These are phyloP conservation scores for Liopterus haemorrhoidalis DNA, from an alignment of 2,888 invertebrate genomes.

Conservation along the genomic window DNA sequence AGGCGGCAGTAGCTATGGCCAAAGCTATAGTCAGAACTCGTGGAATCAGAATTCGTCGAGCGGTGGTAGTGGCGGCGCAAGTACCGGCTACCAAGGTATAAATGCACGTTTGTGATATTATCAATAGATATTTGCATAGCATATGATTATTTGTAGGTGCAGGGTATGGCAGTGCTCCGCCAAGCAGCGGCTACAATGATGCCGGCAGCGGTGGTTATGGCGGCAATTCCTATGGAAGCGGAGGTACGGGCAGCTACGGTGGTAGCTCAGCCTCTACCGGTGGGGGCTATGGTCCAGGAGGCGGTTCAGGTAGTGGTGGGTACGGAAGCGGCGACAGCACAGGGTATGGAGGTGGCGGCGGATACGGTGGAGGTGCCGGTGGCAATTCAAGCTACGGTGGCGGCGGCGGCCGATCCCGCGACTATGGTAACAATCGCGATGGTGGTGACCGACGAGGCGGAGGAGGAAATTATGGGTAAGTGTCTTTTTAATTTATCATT, in stretches of 20 bases:
- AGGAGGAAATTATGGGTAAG: conserved; percentile 46
- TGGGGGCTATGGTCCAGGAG: conserved; percentile 36
- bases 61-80: conserved; percentile 14
- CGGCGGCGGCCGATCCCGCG: conserved; percentile 42
- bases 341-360: conserved; percentile 23
- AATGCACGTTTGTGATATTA: conserved; percentile 2
- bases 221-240: conserved; percentile 29
- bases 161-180: conserved; percentile 13
- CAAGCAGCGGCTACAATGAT: conserved; percentile 3
- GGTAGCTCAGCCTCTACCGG: too few species aligned
- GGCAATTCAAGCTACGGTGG: conserved; percentile 33
- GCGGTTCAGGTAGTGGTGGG: conserved; percentile 32
- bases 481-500: conserved; percentile 8
- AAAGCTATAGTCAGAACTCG: conserved; percentile 14
- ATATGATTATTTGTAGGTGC: conserved; percentile 1
- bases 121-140: neutral
- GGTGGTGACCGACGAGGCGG: conserved; percentile 45
- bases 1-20: conserved; percentile 27
- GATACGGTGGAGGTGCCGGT: conserved; percentile 34
- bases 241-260: conserved; percentile 29
- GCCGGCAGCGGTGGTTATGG: conserved; percentile 27
- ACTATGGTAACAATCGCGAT: conserved; percentile 48
- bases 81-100: conserved; percentile 15
- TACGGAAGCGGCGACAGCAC: conserved; percentile 1
- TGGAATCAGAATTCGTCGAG: conserved; percentile 17